Evolutionary conservation across 2,888 invertebrate species (phyloP).

Genomic region (Latrodectus elegans): DNA sequence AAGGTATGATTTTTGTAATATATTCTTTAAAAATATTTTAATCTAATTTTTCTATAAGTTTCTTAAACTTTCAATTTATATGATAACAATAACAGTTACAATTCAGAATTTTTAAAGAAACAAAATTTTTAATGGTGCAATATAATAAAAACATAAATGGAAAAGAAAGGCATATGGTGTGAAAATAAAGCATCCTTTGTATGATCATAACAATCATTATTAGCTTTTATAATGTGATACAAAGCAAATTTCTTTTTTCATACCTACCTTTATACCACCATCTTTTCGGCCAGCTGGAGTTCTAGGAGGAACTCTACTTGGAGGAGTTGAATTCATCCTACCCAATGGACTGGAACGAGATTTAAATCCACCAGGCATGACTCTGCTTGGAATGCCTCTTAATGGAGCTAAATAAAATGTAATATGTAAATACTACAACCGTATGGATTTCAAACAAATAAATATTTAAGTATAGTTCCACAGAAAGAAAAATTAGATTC

Average conservation of each 20-base stretch:
- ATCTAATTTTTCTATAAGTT: not conserved
- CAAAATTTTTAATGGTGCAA: not conserved
- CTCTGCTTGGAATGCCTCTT: constrained; percentile 91
- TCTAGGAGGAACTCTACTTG: constrained; percentile 78
- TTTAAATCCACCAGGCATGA: constrained; percentile 77
- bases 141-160: no score
- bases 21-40: not conserved
- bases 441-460: not conserved
- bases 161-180: no score
- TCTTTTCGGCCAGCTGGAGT: constrained; percentile 85
- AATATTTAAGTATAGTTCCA: no score
- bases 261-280: constrained; percentile 86
- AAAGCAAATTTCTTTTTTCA: not conserved
- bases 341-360: constrained; percentile 70
- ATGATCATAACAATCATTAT: not conserved
- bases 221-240: not conserved
- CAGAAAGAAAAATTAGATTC: no score
- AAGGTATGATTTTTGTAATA: not conserved
- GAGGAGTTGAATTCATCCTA: constrained; percentile 73
- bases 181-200: not conserved
- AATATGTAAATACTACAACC: constrained; percentile 4
- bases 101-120: not conserved
- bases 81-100: not conserved
- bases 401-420: constrained; percentile 82
- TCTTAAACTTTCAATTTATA: not conserved